These are phyloP conservation scores for Drosophila limbata DNA, from an alignment of 2,888 invertebrate species.

Conservation along the genomic window DNA sequence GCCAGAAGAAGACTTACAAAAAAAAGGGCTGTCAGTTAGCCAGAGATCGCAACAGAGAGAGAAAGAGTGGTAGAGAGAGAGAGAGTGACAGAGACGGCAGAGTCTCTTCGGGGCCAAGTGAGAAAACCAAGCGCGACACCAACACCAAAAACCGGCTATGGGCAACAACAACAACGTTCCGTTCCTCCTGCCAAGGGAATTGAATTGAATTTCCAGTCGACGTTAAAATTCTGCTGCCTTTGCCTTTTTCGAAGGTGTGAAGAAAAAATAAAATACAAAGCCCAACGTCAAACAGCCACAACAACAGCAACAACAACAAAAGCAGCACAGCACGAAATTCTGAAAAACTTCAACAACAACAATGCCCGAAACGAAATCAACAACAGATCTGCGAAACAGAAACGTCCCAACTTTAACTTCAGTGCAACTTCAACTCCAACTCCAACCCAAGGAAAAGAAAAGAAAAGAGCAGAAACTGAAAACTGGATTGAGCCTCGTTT, in stretches of 20 bases:
- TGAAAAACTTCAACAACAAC: slow-evolving; percentile 68
- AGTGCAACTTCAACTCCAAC: neutral
- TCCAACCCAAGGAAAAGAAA: slow-evolving; percentile 23
- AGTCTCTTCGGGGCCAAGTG: slow-evolving; percentile 62
- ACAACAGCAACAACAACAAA: slow-evolving; percentile 37
- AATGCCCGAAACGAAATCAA: slow-evolving; percentile 68
- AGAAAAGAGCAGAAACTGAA: slow-evolving; percentile 58
- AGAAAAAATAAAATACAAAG: slow-evolving; percentile 80
- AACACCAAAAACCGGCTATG: slow-evolving; percentile 79
- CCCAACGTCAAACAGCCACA: slow-evolving; percentile 50
- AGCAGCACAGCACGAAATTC: slow-evolving; percentile 75
- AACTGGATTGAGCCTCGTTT: slow-evolving; percentile 77
- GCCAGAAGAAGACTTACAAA: slow-evolving; percentile 57
- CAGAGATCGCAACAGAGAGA: slow-evolving; percentile 29
- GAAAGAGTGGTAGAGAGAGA: slow-evolving; percentile 3
- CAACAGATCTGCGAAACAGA: slow-evolving; percentile 70
- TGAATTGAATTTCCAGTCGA: slow-evolving; percentile 82
- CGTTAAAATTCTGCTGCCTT: slow-evolving; percentile 79
- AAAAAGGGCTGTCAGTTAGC: slow-evolving; percentile 63
- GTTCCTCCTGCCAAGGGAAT: slow-evolving; percentile 68
- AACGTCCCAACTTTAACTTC: slow-evolving; percentile 20
- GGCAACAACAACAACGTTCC: slow-evolving; percentile 9
- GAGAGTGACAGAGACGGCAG: slow-evolving; percentile 7
- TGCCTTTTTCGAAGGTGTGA: slow-evolving; percentile 76
- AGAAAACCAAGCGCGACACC: slow-evolving; percentile 80